Conservation (phyloP, 2,113 vertebrate species). For the Silurus glanis region DNA sequence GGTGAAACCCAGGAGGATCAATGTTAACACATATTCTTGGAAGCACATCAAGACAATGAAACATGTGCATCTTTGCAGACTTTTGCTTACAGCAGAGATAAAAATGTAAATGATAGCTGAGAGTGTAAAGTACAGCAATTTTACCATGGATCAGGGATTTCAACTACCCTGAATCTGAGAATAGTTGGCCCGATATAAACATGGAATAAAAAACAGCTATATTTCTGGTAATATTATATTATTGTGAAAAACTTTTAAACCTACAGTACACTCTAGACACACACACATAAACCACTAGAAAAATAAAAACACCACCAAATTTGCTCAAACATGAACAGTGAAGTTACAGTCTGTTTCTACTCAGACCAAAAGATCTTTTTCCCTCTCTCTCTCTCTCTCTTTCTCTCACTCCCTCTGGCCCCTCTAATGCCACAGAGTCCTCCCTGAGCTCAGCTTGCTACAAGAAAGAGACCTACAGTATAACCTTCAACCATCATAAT, state of each 20-base stretch:
- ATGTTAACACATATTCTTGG: no score
- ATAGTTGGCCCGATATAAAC: no score
- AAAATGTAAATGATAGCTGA: no score
- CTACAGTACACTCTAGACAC: background rate
- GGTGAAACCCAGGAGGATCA: no score
- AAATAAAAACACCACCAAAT: background rate
- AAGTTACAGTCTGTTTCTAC: conserved; percentile 45
- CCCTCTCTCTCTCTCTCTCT: background rate
- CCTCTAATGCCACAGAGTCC: conserved; percentile 12
- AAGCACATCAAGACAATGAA: no score
- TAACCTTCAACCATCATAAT: background rate
- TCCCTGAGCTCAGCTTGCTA: background rate
- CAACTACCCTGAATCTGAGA: no score
- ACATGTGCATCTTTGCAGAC: no score
- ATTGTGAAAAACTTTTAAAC: background rate
- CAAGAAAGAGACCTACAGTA: conserved; percentile 5
- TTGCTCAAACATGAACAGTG: background rate
- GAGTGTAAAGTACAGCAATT: no score
- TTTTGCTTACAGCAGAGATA: no score
- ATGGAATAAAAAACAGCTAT: no score
- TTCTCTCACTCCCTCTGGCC: conserved; percentile 1
- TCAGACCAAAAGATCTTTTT: background rate
- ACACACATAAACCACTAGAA: conserved; percentile 1
- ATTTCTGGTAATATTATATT: no score
- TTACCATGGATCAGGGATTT: no score